Evolutionary conservation across 2,113 vertebrate species (phyloP).

Genomic region (Xenopus laevis): DNA sequence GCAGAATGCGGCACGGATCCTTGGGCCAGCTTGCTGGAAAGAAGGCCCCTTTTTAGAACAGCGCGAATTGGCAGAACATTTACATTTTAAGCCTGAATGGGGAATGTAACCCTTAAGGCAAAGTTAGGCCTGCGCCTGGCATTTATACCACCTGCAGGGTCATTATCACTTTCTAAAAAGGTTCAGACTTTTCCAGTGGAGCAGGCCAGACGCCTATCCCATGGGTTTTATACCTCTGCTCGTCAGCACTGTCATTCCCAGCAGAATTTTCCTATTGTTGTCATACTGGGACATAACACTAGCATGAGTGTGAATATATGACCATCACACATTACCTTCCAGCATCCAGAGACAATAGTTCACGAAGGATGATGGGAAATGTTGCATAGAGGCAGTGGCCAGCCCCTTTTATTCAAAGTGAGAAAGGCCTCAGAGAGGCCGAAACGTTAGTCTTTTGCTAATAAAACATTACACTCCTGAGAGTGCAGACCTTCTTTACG

Average conservation of each 20-base stretch:
- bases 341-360: no score
- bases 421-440: no score
- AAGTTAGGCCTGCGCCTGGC: conserved; percentile 11
- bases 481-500: no score
- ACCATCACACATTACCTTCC: no score
- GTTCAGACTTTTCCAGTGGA: background rate
- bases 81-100: conserved; percentile 45
- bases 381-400: no score
- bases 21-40: conserved; percentile 43
- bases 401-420: no score
- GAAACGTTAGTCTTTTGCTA: no score
- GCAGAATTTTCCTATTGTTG: conserved; percentile 37
- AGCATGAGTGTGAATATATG: conserved; percentile 45
- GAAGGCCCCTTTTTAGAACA: conserved; percentile 27
- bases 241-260: conserved; percentile 38
- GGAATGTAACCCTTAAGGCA: conserved; percentile 29
- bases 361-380: no score
- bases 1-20: conserved; percentile 36
- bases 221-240: no score
- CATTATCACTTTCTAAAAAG: background rate
- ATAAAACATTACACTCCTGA: no score
- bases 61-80: conserved; percentile 17
- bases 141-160: conserved; percentile 27
- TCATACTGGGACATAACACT: conserved; percentile 56
- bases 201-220: no score